Conservation (phyloP, 2,797 vertebrate genomes). For the Champsocephalus esox region DNA sequence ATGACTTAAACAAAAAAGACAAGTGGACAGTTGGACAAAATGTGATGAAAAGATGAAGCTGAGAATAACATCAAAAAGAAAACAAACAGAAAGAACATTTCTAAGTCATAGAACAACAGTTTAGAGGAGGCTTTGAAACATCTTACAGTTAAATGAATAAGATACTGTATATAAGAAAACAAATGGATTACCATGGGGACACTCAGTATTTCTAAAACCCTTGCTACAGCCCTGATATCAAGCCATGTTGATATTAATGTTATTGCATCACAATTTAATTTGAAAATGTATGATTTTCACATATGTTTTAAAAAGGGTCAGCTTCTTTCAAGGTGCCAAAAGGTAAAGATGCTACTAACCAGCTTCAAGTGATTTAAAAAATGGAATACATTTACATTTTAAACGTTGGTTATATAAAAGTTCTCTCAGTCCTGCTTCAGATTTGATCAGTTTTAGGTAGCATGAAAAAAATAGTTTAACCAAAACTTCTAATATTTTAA, state of each 20-base stretch:
- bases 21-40: slow-evolving; percentile 24
- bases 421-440: too few species aligned
- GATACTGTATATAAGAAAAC: neutral
- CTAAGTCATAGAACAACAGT: neutral
- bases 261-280: neutral
- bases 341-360: neutral
- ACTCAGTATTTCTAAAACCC: neutral
- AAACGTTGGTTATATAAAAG: too few species aligned
- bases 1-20: slow-evolving; percentile 19
- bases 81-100: slow-evolving; percentile 4
- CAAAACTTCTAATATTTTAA: too few species aligned
- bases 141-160: neutral
- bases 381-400: too few species aligned
- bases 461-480: too few species aligned
- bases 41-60: slow-evolving; percentile 14
- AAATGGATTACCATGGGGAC: neutral
- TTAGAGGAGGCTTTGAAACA: neutral
- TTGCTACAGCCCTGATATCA: neutral
- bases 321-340: neutral
- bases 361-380: neutral
- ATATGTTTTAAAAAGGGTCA: neutral
- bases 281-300: neutral
- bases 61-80: slow-evolving; percentile 3
- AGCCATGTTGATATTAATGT: neutral
- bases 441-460: neutral